Percentiles rank a stretch among this genome's conserved stretches.
Evolutionary conservation across 2,888 invertebrate species (phyloP).

Genomic region (Lobophora halterata): DNA sequence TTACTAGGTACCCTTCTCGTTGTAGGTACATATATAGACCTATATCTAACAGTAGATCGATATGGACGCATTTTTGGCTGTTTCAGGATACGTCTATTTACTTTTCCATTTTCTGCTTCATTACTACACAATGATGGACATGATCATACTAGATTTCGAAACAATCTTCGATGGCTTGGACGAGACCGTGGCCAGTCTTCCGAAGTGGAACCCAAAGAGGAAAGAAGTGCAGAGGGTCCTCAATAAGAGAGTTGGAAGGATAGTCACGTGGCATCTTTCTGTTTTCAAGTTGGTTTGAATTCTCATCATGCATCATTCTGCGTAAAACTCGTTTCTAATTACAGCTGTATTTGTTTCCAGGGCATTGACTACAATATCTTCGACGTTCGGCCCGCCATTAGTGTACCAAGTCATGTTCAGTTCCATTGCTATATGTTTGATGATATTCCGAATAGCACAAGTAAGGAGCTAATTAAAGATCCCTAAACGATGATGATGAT

Average conservation of each 20-base stretch:
- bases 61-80: no score
- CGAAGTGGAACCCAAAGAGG: constrained; percentile 36
- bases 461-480: constrained; percentile 47
- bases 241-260: constrained; percentile 44
- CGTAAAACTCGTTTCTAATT: neutral
- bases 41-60: no score
- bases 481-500: no score
- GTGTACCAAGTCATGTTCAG: constrained; percentile 56
- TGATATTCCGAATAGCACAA: constrained; percentile 52
- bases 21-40: no score
- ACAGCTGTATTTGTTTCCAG: constrained; percentile 39
- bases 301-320: neutral
- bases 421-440: constrained; percentile 49
- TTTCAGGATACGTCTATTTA: constrained; percentile 57
- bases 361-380: constrained; percentile 44
- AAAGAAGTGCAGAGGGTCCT: constrained; percentile 40
- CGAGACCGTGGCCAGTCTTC: constrained; percentile 37
- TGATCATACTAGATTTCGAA: constrained; percentile 52
- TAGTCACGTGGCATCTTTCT: constrained; percentile 54
- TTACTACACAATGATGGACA: constrained; percentile 48
- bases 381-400: constrained; percentile 50
- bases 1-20: no score
- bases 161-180: constrained; percentile 56
- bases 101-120: constrained; percentile 58
- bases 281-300: constrained; percentile 45